These are phyloP conservation scores for Tachina grossa DNA, from an alignment of 2,888 invertebrate genomes.

Conservation along the genomic window DNA sequence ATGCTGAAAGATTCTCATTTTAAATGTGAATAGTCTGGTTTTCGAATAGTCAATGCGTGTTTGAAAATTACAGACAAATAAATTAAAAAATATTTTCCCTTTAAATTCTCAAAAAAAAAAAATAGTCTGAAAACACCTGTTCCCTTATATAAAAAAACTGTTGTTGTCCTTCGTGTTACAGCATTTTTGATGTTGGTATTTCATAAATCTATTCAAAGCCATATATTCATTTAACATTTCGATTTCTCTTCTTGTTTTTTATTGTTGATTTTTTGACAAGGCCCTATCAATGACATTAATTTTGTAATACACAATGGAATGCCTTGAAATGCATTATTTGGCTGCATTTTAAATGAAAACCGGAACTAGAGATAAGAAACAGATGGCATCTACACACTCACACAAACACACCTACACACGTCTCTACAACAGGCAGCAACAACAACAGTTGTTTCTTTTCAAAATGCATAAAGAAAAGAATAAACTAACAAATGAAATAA, in stretches of 20 bases:
- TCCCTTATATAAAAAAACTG: conserved; percentile 17
- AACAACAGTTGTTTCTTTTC: conserved; percentile 62
- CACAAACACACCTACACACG: conserved; percentile 15
- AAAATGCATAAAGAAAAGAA: conserved; percentile 42
- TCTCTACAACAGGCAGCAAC: conserved; percentile 13
- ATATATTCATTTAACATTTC: conserved; percentile 2
- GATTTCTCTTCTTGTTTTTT: conserved; percentile 6
- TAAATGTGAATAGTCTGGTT: background rate
- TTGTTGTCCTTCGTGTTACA: conserved; percentile 33
- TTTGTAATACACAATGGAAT: conserved; percentile 47
- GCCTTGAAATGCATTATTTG: conserved; percentile 50
- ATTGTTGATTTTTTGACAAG: conserved; percentile 21
- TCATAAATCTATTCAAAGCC: conserved; percentile 58
- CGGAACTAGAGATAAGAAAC: conserved; percentile 69
- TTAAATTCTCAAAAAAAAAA: background rate
- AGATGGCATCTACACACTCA: conserved; percentile 63
- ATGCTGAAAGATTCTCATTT: background rate
- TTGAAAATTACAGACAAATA: background rate
- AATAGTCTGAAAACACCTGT: conserved; percentile 40
- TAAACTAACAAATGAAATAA: background rate
- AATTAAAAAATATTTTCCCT: background rate
- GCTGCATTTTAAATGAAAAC: conserved; percentile 59
- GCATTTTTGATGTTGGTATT: conserved; percentile 12
- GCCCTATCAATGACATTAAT: conserved; percentile 64
- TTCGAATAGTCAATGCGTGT: background rate